These are phyloP conservation scores for Helicoverpa assulta DNA, from an alignment of 2,888 invertebrate genomes.

Conservation along the genomic window DNA sequence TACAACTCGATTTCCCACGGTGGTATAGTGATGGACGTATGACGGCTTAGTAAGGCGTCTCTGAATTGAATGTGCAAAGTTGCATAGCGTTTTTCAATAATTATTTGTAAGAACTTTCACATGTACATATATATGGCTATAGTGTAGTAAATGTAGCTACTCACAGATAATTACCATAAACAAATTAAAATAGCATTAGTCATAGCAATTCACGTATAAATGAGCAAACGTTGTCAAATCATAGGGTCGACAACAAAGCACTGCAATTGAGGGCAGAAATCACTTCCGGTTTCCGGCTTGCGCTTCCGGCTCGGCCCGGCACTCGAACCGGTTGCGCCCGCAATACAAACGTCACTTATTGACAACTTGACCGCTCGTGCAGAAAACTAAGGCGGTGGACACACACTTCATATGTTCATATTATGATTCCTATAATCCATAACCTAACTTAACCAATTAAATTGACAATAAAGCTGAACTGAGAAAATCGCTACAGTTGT, in stretches of 20 bases:
- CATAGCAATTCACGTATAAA: neutral
- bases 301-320: conserved; percentile 46
- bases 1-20: conserved; percentile 6
- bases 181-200: conserved; percentile 33
- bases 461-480: too few species aligned
- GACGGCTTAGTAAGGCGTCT: neutral
- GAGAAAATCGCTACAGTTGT: too few species aligned
- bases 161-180: conserved; percentile 1
- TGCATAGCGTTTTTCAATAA: neutral
- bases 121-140: neutral
- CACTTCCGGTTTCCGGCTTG: conserved; percentile 63
- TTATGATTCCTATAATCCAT: too few species aligned
- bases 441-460: too few species aligned
- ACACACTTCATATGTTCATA: neutral
- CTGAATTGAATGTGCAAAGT: neutral
- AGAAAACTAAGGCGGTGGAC: conserved; percentile 42
- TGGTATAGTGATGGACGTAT: conserved; percentile 1
- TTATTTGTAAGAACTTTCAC: conserved; percentile 26
- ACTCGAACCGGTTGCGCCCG: conserved; percentile 41
- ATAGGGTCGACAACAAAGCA: conserved; percentile 53
- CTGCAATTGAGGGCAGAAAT: conserved; percentile 51
- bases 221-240: conserved; percentile 20
- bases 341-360: conserved; percentile 45
- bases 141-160: neutral
- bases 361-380: conserved; percentile 60